These are phyloP conservation scores for Mustela nigripes DNA, from an alignment of 2,113 vertebrate species.

Conservation along the genomic window DNA sequence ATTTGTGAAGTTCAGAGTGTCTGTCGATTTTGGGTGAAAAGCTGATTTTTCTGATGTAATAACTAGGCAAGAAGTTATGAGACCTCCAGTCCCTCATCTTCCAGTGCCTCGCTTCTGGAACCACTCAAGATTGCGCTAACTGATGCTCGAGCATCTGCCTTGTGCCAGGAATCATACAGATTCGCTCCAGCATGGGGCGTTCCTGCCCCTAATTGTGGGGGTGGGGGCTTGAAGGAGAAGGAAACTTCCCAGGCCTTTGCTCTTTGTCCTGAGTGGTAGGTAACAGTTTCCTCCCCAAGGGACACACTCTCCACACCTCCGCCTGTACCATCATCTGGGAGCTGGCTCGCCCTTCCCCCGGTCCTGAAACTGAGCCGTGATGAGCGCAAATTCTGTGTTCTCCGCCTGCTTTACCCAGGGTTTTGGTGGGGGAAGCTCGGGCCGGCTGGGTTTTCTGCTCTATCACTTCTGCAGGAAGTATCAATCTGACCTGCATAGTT, in stretches of 20 bases:
- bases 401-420: background rate
- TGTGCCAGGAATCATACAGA: background rate
- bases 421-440: background rate
- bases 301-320: background rate
- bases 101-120: background rate
- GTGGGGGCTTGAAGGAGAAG: background rate
- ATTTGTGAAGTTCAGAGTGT: background rate
- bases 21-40: background rate
- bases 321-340: fast-evolving
- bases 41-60: background rate
- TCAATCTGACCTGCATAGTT: background rate
- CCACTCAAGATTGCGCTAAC: fast-evolving
- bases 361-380: background rate
- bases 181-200: background rate
- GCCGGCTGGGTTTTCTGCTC: background rate
- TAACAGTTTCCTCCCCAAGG: background rate
- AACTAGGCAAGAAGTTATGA: background rate
- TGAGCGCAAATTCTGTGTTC: fast-evolving
- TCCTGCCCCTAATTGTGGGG: background rate
- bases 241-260: fast-evolving
- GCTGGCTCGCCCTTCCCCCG: background rate
- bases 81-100: fast-evolving
- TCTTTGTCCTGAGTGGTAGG: background rate
- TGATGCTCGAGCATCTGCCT: fast-evolving
- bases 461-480: background rate